Evolutionary conservation across 2,797 vertebrate genomes (phyloP).

Genomic region (Ateles fusciceps): DNA sequence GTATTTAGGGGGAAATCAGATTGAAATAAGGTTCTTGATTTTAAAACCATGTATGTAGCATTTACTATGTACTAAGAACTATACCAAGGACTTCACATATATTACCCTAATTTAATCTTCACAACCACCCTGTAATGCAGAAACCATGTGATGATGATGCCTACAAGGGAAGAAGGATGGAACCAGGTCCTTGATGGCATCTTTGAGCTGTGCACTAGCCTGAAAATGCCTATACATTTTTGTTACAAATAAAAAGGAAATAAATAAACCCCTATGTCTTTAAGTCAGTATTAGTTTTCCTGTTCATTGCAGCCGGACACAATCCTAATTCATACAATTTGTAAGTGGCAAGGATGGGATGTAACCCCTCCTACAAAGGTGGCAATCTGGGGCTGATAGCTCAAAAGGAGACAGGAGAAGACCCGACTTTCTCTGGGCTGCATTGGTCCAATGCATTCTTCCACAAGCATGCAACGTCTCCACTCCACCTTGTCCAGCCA

Average conservation of each 20-base stretch:
- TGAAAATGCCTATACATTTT: fast-evolving
- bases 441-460: fast-evolving
- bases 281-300: background rate
- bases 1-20: background rate
- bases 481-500: background rate
- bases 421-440: background rate
- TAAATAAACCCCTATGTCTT: background rate
- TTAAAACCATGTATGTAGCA: background rate
- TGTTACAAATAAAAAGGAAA: background rate
- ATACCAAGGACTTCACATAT: background rate
- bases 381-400: background rate
- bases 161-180: background rate
- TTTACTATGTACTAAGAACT: background rate
- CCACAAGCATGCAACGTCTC: fast-evolving
- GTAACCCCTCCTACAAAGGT: background rate
- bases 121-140: background rate
- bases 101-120: background rate
- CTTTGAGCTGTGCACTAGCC: background rate
- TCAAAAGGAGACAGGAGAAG: background rate
- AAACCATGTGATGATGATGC: fast-evolving
- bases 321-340: background rate
- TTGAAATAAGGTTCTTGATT: background rate
- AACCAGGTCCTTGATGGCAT: background rate
- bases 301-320: background rate
- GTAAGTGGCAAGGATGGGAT: background rate